Evolutionary conservation across 2,888 invertebrate genomes (phyloP).

Genomic region (Amiota minor): DNA sequence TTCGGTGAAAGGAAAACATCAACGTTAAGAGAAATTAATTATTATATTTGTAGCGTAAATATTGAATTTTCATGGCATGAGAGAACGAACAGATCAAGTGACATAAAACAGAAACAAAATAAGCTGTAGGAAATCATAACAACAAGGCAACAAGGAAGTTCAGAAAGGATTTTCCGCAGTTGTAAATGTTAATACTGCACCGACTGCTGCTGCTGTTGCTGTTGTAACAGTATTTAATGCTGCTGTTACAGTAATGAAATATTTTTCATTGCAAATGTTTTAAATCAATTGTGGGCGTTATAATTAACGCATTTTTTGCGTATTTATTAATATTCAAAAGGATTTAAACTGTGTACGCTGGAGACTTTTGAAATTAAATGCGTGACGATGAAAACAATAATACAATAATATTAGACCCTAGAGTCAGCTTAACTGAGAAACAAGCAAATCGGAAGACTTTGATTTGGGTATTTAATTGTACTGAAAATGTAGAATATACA

Average conservation of each 20-base stretch:
- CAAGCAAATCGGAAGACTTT: not conserved
- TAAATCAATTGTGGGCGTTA: slow-evolving; percentile 25
- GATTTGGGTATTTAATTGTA: slow-evolving; percentile 21
- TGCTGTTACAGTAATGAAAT: slow-evolving; percentile 13
- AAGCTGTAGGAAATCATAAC: too few relatives aligned
- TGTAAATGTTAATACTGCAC: too few relatives aligned
- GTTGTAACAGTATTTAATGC: not conserved
- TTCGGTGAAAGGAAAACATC: not conserved
- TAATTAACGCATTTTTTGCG: slow-evolving; percentile 20
- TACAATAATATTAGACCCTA: not conserved
- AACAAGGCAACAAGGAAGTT: too few relatives aligned
- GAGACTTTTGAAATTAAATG: not conserved
- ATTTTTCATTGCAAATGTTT: slow-evolving; percentile 12
- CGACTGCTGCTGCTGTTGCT: too few relatives aligned
- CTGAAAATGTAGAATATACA: not conserved
- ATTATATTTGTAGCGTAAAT: not conserved
- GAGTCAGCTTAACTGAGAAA: not conserved
- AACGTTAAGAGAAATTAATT: not conserved
- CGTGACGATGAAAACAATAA: not conserved
- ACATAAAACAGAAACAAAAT: too few relatives aligned
- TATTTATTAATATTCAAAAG: slow-evolving; percentile 12
- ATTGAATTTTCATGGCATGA: too few relatives aligned
- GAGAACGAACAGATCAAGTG: too few relatives aligned
- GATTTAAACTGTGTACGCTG: slow-evolving; percentile 5
- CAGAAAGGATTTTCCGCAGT: too few relatives aligned